These are phyloP conservation scores for Dryas iulia DNA, from an alignment of 1,140 invertebrate genomes.

Conservation along the genomic window DNA sequence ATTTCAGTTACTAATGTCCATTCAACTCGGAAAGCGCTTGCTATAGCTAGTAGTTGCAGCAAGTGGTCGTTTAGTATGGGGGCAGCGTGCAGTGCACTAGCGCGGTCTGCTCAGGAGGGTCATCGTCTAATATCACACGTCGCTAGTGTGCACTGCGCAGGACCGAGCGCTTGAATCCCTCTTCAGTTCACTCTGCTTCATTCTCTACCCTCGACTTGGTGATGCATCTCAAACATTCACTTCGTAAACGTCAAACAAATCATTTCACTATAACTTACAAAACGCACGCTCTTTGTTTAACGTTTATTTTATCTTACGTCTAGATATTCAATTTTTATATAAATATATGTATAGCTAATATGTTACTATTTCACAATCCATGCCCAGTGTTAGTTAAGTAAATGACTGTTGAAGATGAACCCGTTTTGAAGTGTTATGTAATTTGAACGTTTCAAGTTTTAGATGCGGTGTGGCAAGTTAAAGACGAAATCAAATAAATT, in stretches of 20 bases:
- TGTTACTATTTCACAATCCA: background rate
- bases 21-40: no score
- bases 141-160: slow-evolving; percentile 36
- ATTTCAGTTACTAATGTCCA: no score
- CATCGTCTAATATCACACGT: slow-evolving; percentile 61
- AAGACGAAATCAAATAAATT: background rate
- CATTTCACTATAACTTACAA: no score
- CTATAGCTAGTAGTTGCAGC: no score
- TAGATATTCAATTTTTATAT: background rate
- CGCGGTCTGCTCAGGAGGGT: slow-evolving; percentile 33
- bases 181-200: slow-evolving; percentile 28
- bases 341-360: background rate
- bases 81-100: background rate
- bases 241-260: background rate
- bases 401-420: background rate
- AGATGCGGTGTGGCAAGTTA: background rate
- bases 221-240: background rate
- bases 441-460: background rate
- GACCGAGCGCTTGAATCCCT: background rate
- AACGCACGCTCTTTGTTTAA: background rate
- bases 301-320: background rate
- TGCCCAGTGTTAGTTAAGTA: background rate
- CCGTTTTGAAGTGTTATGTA: background rate
- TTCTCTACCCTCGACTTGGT: slow-evolving; percentile 15
- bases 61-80: no score